These are phyloP conservation scores for Gambelia wislizenii DNA, from an alignment of 2,797 vertebrate genomes.

Conservation along the genomic window DNA sequence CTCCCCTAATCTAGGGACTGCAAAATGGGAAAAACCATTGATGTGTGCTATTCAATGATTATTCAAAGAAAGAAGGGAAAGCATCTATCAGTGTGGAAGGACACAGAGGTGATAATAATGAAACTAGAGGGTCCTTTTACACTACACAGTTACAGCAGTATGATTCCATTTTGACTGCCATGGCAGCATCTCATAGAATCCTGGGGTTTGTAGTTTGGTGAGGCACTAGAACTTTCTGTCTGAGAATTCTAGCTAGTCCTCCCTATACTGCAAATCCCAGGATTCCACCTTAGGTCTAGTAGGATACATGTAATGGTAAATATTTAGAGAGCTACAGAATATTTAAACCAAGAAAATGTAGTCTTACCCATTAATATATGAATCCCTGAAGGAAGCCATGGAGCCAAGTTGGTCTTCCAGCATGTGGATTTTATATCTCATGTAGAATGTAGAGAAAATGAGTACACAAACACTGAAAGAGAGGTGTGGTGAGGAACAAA, in stretches of 20 bases:
- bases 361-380: slow-evolving; percentile 84
- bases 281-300: neutral
- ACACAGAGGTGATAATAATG: neutral
- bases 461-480: slow-evolving; percentile 87
- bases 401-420: slow-evolving; percentile 88
- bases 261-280: too few species aligned
- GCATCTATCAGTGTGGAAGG: neutral
- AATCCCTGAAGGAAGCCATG: slow-evolving; percentile 80
- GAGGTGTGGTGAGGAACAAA: slow-evolving; percentile 37
- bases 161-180: too few species aligned
- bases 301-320: neutral
- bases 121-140: neutral
- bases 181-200: too few species aligned
- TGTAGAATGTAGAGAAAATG: slow-evolving; percentile 90
- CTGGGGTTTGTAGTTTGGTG: too few species aligned
- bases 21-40: neutral
- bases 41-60: neutral
- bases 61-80: neutral
- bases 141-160: too few species aligned
- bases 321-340: neutral
- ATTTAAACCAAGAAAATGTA: neutral
- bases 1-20: neutral
- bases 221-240: too few species aligned
- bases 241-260: too few species aligned
- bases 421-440: slow-evolving; percentile 89